phyloP scores from a whole-genome alignment of 2,113 vertebrate species.

The Phylloscopus trochilus region DNA sequence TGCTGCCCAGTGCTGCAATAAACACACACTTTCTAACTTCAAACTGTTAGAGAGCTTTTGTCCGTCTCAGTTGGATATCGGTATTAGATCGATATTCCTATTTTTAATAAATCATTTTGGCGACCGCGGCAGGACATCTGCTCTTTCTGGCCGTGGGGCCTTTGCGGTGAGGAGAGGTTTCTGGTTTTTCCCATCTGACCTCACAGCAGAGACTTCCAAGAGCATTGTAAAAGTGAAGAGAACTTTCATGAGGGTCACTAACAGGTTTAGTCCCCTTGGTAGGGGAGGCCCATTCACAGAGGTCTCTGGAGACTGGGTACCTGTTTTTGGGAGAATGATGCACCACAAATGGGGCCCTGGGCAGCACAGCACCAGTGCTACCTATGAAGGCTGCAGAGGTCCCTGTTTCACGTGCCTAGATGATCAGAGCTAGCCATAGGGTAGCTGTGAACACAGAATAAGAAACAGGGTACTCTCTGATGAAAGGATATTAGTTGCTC shows the following conservation, averaged over 20 bases:
- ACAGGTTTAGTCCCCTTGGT: rapidly evolving
- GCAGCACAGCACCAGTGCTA: rapidly evolving
- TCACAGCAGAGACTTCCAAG: background rate
- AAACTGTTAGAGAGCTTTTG: too few species aligned
- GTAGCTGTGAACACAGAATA: background rate
- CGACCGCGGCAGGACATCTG: too few species aligned
- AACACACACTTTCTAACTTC: too few species aligned
- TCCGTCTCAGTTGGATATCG: too few species aligned
- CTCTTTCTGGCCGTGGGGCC: too few species aligned
- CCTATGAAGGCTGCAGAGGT: background rate
- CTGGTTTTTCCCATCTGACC: background rate
- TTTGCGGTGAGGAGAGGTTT: background rate
- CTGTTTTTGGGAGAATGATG: background rate
- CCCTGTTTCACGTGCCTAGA: background rate
- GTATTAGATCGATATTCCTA: too few species aligned
- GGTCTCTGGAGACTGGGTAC: too few species aligned
- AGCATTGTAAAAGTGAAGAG: rapidly evolving
- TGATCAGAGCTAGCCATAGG: background rate
- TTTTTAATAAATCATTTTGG: too few species aligned
- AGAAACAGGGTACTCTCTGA: background rate
- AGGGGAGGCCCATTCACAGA: rapidly evolving
- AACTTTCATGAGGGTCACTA: rapidly evolving
- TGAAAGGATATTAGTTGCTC: background rate
- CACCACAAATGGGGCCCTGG: too few species aligned
- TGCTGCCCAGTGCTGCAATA: too few species aligned